Base-by-base conservation (phyloP, 2,888 invertebrate genomes). In the Resseliella maxima region DNA sequence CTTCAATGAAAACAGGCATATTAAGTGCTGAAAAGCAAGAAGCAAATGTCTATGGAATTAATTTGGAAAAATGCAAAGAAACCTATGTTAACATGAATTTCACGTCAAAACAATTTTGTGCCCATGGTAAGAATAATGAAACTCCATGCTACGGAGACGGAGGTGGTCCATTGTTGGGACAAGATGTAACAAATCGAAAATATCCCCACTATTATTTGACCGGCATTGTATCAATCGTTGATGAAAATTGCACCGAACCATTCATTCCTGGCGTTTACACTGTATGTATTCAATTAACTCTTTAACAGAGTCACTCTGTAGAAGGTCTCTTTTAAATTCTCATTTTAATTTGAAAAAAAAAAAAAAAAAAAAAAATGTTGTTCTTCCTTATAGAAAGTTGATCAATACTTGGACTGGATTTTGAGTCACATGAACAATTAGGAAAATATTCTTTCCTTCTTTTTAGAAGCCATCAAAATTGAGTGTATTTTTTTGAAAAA, bases 361-460 rank as follows among this genome's bases (percentile, higher is more conserved):
- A 45, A 10, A n/a, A n/a, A n/a, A 50, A 50, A 6, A 21, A 50
- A 50, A 12, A 15, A 10, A 12, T 41, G 41, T 18, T 50, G 5
- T 50, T 50, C 18, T 21, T 50, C 5, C 18, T 50, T 50, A 21
- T 18, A 50, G 50, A 50, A 50, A 50, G 50, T 50, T 18, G 50
- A 50, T 50, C 50, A 50, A 50, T 50, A 50, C 50, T 50, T 50
- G 50, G 50, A 50, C 50, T 50, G 50, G 50, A 50, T 50, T 2
- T 50, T 50, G 50, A 50, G n/a, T 21, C 5, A 50, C 2, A 50
- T 50, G 50, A 50, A 15, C 50, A 50, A 50, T 21, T 50, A 50
- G 41, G n/a, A n/a, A n/a, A n/a, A n/a, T n/a, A n/a, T n/a, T n/a
- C n/a, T n/a, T n/a, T n/a, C n/a, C n/a, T n/a, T n/a, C n/a, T n/a